Conservation (phyloP, 1,140 invertebrate species). For the Drosophila suzukii region DNA sequence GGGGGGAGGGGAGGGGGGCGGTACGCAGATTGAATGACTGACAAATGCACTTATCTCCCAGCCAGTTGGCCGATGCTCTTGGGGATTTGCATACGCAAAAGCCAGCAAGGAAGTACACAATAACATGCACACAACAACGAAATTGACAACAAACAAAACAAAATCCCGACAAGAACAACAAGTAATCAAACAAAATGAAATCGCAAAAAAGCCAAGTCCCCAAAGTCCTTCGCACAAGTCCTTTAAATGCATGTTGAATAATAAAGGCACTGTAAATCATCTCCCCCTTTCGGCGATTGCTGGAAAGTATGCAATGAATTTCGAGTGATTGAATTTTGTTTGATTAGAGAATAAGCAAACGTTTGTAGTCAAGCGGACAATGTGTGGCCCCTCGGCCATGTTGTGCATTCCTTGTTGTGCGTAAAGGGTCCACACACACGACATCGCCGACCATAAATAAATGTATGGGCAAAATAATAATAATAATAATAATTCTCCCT, state of each 20-base stretch:
- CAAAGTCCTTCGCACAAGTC: conserved; percentile 16
- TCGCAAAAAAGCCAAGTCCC: conserved; percentile 28
- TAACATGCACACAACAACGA: conserved; percentile 27
- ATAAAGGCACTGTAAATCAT: conserved; percentile 37
- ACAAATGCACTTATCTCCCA: conserved; percentile 73
- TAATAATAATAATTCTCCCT: conserved; percentile 51
- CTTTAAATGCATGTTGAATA: conserved; percentile 44
- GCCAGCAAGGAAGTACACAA: conserved; percentile 32
- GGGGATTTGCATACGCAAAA: conserved; percentile 71
- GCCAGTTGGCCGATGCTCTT: conserved; percentile 53
- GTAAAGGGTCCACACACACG: conserved; percentile 39
- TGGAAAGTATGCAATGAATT: conserved; percentile 45
- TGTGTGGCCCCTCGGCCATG: conserved; percentile 37
- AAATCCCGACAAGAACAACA: conserved; percentile 36
- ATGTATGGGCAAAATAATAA: conserved; percentile 42
- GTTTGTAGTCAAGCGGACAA: conserved; percentile 26
- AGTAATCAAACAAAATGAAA: conserved; percentile 43
- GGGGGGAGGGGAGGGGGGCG: conserved; percentile 10
- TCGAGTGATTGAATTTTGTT: conserved; percentile 57
- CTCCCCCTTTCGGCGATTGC: neutral
- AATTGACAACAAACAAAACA: conserved; percentile 26
- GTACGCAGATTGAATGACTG: conserved; percentile 68
- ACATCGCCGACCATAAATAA: conserved; percentile 27
- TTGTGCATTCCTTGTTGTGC: conserved; percentile 61
- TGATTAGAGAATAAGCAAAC: conserved; percentile 48